A percentile compares a stretch with the other conserved stretches of the same genome.
Evolutionary conservation across 2,113 vertebrate genomes (phyloP).

Genomic region (Tricholaema leucomelas): DNA sequence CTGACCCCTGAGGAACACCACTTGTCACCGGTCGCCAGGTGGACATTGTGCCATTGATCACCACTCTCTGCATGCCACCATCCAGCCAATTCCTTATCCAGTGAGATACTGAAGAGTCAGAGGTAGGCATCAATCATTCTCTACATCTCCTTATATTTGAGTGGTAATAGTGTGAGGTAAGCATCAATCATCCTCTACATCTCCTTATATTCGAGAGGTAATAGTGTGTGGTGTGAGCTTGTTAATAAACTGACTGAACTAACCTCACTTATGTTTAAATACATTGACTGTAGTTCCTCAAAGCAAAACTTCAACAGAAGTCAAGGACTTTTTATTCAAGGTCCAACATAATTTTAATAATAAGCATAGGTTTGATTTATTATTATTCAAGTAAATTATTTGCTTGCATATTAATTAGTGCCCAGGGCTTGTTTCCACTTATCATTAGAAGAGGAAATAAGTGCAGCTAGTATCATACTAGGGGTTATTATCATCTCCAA

Average conservation of each 20-base stretch:
- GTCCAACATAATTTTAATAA: not conserved
- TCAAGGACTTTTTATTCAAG: not conserved
- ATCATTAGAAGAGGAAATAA: not conserved
- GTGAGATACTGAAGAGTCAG: rapidly evolving
- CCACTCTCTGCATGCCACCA: no score
- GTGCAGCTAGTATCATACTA: not conserved
- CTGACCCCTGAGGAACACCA: no score
- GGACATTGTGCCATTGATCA: no score
- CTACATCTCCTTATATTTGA: not conserved
- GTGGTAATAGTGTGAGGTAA: not conserved
- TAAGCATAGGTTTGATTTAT: not conserved
- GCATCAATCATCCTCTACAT: no score
- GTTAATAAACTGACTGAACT: not conserved
- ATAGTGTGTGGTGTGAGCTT: not conserved
- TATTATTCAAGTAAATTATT: not conserved
- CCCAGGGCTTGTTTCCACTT: not conserved
- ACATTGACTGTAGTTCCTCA: not conserved
- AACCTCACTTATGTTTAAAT: not conserved
- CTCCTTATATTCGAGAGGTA: not conserved
- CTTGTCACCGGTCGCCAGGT: no score
- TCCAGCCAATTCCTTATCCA: no score
- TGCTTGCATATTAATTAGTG: conserved; percentile 4
- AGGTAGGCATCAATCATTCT: not conserved
- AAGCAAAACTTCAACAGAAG: not conserved
- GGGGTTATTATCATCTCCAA: not conserved